Evolutionary conservation across 2,797 vertebrate species (phyloP).

Genomic region (Protonibea diacanthus): DNA sequence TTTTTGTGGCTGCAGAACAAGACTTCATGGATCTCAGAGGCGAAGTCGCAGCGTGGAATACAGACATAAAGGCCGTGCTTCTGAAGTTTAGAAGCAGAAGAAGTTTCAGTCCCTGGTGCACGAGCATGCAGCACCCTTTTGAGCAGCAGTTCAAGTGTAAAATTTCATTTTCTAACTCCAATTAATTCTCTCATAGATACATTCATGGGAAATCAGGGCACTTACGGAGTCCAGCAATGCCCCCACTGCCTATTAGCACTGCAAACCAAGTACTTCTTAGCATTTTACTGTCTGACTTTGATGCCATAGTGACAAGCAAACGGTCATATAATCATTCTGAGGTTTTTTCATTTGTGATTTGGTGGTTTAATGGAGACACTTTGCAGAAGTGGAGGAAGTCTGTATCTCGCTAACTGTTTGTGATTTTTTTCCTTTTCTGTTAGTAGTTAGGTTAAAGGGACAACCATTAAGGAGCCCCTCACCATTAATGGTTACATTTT

Average conservation of each 20-base stretch:
- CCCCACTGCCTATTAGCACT: background rate
- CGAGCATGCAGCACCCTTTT: conserved; percentile 24
- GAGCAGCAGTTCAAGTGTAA: conserved; percentile 45
- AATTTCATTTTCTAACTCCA: conserved; percentile 43
- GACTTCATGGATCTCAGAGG: conserved; percentile 45
- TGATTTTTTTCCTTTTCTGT: background rate
- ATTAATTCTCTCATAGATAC: conserved; percentile 45
- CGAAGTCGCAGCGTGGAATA: conserved; percentile 24
- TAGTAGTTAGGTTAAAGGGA: background rate
- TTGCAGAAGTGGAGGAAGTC: background rate
- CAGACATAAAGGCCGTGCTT: conserved; percentile 4
- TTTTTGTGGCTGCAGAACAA: conserved; percentile 48
- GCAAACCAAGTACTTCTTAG: background rate
- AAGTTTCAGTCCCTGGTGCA: conserved; percentile 28
- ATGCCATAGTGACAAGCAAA: background rate
- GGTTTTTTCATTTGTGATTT: background rate
- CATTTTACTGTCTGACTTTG: conserved; percentile 1
- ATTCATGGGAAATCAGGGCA: conserved; percentile 34
- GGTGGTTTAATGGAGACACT: background rate
- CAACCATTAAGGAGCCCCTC: no score
- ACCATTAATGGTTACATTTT: background rate
- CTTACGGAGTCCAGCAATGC: conserved; percentile 14
- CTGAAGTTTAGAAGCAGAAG: conserved; percentile 20
- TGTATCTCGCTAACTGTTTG: background rate
- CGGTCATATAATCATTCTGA: background rate